phyloP scores from a whole-genome alignment of 2,888 invertebrate genomes.

The Mesochorus sp. region DNA sequence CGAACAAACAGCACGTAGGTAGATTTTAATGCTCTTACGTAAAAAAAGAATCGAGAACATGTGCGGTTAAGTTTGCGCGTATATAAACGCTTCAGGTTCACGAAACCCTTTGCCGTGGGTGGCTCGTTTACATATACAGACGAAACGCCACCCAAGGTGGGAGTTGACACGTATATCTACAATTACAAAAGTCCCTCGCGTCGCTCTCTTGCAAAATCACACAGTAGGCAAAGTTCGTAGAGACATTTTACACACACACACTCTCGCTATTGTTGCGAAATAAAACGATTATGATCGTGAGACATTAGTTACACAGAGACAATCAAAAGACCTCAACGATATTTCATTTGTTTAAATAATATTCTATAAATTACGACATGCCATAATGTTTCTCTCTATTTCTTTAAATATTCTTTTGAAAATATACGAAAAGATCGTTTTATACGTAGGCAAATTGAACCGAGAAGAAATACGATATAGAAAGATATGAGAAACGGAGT shows the following conservation, averaged over 20 bases:
- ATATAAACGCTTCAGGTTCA: conserved; percentile 14
- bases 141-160: conserved; percentile 11
- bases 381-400: not conserved
- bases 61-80: conserved; percentile 39
- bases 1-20: conserved; percentile 31
- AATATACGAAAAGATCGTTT: not conserved
- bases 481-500: conserved; percentile 1
- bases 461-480: not conserved
- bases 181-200: conserved; percentile 46
- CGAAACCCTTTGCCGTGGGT: conserved; percentile 56
- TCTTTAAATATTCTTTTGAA: not conserved
- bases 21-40: conserved; percentile 15
- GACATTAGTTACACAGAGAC: conserved; percentile 45
- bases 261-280: conserved; percentile 51
- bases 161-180: not conserved
- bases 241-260: not conserved
- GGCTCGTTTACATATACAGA: conserved; percentile 18
- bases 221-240: conserved; percentile 12
- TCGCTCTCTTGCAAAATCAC: conserved; percentile 54
- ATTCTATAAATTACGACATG: conserved; percentile 37
- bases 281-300: conserved; percentile 43
- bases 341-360: conserved; percentile 19
- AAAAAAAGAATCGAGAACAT: conserved; percentile 7
- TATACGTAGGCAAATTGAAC: not conserved
- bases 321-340: conserved; percentile 35